A percentile compares a stretch with the other conserved stretches of the same genome.
These are phyloP conservation scores for Cabera pusaria DNA, from an alignment of 2,888 invertebrate genomes.

Conservation along the genomic window DNA sequence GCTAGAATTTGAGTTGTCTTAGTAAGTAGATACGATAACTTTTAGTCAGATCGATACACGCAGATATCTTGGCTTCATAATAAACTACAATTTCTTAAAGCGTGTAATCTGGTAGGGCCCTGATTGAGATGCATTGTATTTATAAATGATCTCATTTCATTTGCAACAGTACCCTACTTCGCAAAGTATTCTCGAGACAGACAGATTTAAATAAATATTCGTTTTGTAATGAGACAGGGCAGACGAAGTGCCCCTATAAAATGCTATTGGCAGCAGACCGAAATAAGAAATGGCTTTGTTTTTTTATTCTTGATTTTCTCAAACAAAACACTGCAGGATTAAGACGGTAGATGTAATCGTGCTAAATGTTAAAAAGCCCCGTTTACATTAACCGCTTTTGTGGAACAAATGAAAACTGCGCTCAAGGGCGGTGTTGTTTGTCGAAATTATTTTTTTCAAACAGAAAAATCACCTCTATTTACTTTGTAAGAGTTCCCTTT, in stretches of 20 bases:
- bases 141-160: slow-evolving; percentile 5
- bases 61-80: too few relatives aligned
- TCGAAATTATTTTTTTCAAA: slow-evolving; percentile 49
- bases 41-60: too few relatives aligned
- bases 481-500: slow-evolving; percentile 15
- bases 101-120: neutral
- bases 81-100: too few relatives aligned
- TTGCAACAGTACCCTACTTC: slow-evolving; percentile 7
- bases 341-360: slow-evolving; percentile 60
- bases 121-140: slow-evolving; percentile 5
- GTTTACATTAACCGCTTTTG: slow-evolving; percentile 70
- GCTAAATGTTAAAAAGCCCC: slow-evolving; percentile 67
- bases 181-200: slow-evolving; percentile 4
- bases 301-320: slow-evolving; percentile 37
- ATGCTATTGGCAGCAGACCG: slow-evolving; percentile 14
- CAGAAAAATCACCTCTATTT: slow-evolving; percentile 28
- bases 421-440: slow-evolving; percentile 53
- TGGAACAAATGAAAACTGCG: slow-evolving; percentile 69
- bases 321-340: slow-evolving; percentile 45
- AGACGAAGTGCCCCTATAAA: slow-evolving; percentile 11
- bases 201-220: slow-evolving; percentile 19
- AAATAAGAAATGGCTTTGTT: slow-evolving; percentile 32
- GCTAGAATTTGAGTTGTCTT: too few relatives aligned
- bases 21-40: too few relatives aligned
- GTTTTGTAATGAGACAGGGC: slow-evolving; percentile 17